A percentile compares a stretch with the other conserved stretches of the same genome.
phyloP scores from a whole-genome alignment of 2,797 vertebrate species.

The Onychomys arenicola region DNA sequence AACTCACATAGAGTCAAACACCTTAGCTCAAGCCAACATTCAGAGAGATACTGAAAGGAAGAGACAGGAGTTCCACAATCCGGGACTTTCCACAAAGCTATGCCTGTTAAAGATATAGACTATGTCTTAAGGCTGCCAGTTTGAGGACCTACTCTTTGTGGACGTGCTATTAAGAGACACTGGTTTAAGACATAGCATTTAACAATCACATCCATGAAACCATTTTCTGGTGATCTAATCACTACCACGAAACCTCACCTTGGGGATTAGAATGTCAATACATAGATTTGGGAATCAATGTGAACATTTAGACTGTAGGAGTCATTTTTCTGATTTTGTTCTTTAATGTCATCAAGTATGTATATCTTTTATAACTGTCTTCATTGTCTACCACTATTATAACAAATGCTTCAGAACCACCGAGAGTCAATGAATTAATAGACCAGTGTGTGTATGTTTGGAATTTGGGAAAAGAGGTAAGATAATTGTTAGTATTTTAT shows the following conservation, averaged over 20 bases:
- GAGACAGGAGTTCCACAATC: fast-evolving
- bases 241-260: background rate
- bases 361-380: background rate
- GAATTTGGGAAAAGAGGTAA: background rate
- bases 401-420: background rate
- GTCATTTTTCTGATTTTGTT: background rate
- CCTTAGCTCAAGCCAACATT: background rate
- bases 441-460: background rate
- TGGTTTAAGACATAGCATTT: background rate
- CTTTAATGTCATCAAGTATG: background rate
- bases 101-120: background rate
- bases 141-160: background rate
- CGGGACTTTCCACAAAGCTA: background rate
- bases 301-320: background rate
- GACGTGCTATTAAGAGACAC: background rate
- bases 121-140: background rate
- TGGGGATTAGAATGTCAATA: background rate
- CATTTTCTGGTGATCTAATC: background rate
- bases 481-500: background rate
- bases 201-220: background rate
- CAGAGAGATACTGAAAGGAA: background rate
- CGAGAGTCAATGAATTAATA: background rate
- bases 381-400: background rate
- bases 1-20: background rate
- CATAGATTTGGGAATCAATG: background rate